Evolutionary conservation across 2,113 vertebrate genomes (phyloP).

Genomic region (Ictalurus furcatus): DNA sequence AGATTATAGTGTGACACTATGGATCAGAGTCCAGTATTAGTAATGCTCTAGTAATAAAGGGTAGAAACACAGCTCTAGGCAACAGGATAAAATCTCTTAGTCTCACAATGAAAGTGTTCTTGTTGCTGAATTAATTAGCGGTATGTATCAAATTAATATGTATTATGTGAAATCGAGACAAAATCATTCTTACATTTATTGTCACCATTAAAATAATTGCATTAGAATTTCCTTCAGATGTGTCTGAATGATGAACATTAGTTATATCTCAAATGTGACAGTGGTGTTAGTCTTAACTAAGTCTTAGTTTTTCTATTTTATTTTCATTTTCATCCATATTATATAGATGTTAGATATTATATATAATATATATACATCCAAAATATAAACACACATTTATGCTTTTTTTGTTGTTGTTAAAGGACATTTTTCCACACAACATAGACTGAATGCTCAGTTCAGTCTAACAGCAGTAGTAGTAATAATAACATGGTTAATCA

Average conservation of each 20-base stretch:
- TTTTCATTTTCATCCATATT: neutral
- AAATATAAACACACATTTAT: neutral
- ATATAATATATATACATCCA: neutral
- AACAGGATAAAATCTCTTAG: neutral
- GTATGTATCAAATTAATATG: neutral
- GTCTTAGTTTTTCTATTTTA: neutral
- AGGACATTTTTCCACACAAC: neutral
- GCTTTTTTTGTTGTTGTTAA: neutral
- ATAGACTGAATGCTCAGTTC: neutral
- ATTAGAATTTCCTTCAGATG: neutral
- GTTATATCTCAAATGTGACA: neutral
- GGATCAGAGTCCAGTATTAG: neutral
- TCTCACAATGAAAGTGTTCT: neutral
- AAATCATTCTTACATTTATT: neutral
- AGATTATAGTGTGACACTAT: neutral
- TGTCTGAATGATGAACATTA: neutral
- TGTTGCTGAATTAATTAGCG: slow-evolving; percentile 21
- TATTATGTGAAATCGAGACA: neutral
- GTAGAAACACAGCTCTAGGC: neutral
- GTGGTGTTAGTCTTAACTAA: neutral
- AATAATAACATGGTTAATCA: neutral
- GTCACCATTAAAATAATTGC: neutral
- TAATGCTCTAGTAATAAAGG: neutral
- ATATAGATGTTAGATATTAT: neutral
- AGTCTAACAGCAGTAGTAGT: neutral